These are phyloP conservation scores for Zygaena filipendulae DNA, from an alignment of 2,888 invertebrate species.

Conservation along the genomic window DNA sequence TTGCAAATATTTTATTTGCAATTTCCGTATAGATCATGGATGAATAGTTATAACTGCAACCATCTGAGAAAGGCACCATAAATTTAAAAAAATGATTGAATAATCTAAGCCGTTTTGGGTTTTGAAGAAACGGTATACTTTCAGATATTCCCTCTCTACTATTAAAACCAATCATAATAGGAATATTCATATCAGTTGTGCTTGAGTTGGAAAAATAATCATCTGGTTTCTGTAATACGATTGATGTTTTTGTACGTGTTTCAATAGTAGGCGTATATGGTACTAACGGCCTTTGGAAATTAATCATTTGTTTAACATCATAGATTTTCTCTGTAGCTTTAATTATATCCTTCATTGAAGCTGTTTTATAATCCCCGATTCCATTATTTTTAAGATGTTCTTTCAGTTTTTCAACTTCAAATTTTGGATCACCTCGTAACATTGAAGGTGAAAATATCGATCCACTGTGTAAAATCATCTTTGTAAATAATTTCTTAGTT, in stretches of 20 bases:
- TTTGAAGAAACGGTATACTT: conserved; percentile 45
- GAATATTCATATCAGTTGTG: conserved; percentile 24
- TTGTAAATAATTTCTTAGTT: conserved; percentile 39
- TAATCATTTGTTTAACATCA: conserved; percentile 32
- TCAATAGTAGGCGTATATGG: conserved; percentile 48
- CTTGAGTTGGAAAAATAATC: conserved; percentile 20
- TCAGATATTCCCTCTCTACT: conserved; percentile 60
- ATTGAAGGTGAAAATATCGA: conserved; percentile 43
- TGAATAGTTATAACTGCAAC: conserved; percentile 34
- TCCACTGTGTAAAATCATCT: conserved; percentile 55
- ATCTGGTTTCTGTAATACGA: conserved; percentile 26
- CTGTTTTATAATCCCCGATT: conserved; percentile 21
- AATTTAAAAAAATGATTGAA: conserved; percentile 40
- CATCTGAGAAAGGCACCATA: conserved; percentile 45
- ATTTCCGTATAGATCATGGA: conserved; percentile 30
- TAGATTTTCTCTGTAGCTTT: conserved; percentile 37
- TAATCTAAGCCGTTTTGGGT: conserved; percentile 35
- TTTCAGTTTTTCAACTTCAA: conserved; percentile 32
- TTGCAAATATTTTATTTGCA: conserved; percentile 31
- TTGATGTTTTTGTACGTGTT: conserved; percentile 25
- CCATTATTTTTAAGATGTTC: conserved; percentile 27
- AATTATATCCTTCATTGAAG: conserved; percentile 33
- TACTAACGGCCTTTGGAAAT: conserved; percentile 41
- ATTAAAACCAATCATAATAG: conserved; percentile 58
- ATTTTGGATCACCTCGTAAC: conserved; percentile 29